A percentile compares a stretch with the other conserved stretches of the same genome.
Conservation (phyloP, 35 echinoderm and acorn worm genomes). For the Stichopus chloronotus region DNA sequence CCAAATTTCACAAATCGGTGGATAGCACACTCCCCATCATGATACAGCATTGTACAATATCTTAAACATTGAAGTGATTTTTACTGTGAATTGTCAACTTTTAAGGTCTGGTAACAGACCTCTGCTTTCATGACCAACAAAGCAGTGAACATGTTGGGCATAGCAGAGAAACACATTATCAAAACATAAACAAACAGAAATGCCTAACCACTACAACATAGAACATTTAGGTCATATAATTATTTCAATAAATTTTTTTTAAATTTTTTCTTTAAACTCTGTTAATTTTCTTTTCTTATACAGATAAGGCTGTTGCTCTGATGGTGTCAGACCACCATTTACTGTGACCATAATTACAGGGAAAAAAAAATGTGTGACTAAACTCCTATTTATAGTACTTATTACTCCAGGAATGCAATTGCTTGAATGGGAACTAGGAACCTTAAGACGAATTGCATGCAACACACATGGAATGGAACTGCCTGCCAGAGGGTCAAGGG, state of each 20-base stretch:
- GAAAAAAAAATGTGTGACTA: background rate
- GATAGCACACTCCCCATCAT: too few relatives aligned
- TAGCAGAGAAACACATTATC: background rate
- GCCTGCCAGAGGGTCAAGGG: background rate
- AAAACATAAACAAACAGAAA: slow-evolving; percentile 9
- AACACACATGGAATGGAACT: background rate
- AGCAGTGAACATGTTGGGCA: too few relatives aligned
- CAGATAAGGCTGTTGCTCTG: slow-evolving; percentile 36
- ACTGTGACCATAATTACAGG: background rate
- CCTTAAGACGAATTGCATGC: background rate
- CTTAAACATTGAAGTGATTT: too few relatives aligned
- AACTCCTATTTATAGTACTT: slow-evolving; percentile 13
- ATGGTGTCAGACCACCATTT: background rate
- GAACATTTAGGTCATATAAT: slow-evolving; percentile 41
- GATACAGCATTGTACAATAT: too few relatives aligned
- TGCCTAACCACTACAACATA: slow-evolving; percentile 15
- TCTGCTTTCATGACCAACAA: too few relatives aligned
- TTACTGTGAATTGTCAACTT: too few relatives aligned
- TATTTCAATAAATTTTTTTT: slow-evolving; percentile 30
- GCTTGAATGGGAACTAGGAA: background rate
- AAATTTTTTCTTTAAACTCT: background rate
- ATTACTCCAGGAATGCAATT: slow-evolving; percentile 26
- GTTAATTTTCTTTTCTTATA: slow-evolving; percentile 26
- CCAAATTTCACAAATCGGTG: too few relatives aligned
- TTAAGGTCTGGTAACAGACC: too few relatives aligned